Base-by-base conservation (phyloP, 1,140 invertebrate species). In the Propsilocerus akamusi region DNA sequence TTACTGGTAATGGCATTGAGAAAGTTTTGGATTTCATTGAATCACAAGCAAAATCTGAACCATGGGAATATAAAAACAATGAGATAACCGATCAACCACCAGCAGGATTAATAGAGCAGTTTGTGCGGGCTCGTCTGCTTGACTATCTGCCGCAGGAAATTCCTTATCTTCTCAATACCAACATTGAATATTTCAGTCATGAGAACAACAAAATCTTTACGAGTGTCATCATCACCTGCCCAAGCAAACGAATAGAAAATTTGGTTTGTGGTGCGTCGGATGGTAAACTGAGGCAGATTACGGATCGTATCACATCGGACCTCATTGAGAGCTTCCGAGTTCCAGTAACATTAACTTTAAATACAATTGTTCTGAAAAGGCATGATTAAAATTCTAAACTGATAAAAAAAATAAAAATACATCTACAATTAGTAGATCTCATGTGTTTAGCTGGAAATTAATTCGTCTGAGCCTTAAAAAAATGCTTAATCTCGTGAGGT, bases 141-240 rank as follows among this genome's bases (percentile, higher is more conserved):
- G 83, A 95, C 59, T 70, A 78, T 61, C 67, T 93, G 41, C 72
- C 76, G 2, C 70, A 88, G 54, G 86, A 92, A 68, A 74, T 94
- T 30, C 90, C 90, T 3, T 94, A 94, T 57, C 71, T 68, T 47
- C 59, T 91, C 2, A 62, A 73, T 52, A 70, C 78, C 24, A 58
- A 71, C 49, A 56, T 86, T 2, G 81, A 86, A 60, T 76, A 77
- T 61, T 80, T 77, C 58, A 74, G 81, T 52, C 61, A 72, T 11
- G 63, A 69, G 47, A 62, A 73, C 20, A 67, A 73, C 56, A 73
- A 25, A 50, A 69, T 88, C 7, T 69, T 68, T 46, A 66, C 76
- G 51, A 67, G 77, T 2, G 73, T 87, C 1, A 55, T 70, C 30
- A 71, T 89, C 1, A 64, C 68, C 25, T 82, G 80, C 55, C 72